Percentiles rank a stretch among this genome's conserved stretches.
phyloP scores from a whole-genome alignment of 2,797 vertebrate genomes.

The Sarcophilus harrisii region DNA sequence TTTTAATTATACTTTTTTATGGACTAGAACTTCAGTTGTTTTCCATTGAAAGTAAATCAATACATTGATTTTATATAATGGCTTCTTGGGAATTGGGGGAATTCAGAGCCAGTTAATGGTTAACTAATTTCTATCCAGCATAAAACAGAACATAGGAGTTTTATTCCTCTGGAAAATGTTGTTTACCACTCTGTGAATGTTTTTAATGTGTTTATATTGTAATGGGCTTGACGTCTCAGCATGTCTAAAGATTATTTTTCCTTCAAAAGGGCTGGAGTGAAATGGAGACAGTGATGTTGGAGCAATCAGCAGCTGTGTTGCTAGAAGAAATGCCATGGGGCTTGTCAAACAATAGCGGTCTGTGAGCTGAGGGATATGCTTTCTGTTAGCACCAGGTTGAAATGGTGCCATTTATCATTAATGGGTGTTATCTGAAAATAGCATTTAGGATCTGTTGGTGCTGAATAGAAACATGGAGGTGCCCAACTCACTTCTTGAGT shows the following conservation, averaged over 20 bases:
- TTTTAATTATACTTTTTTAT: background rate
- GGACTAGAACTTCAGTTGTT: background rate
- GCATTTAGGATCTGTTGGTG: slow-evolving; percentile 76
- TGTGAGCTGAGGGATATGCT: slow-evolving; percentile 50
- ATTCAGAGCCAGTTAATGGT: background rate
- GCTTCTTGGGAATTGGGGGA: background rate
- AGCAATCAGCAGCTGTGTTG: background rate
- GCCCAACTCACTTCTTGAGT: background rate
- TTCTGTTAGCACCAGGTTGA: slow-evolving; percentile 67
- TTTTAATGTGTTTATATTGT: slow-evolving; percentile 51
- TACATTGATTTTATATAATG: background rate
- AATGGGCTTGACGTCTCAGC: slow-evolving; percentile 36
- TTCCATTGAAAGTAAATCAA: background rate
- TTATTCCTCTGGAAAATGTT: background rate
- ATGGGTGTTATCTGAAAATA: slow-evolving; percentile 65
- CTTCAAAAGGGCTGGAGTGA: slow-evolving; percentile 49
- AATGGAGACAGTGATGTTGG: slow-evolving; percentile 19
- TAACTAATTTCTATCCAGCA: slow-evolving; percentile 43
- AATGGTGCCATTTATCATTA: slow-evolving; percentile 66
- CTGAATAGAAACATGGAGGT: slow-evolving; percentile 47
- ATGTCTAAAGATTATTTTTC: slow-evolving; percentile 40
- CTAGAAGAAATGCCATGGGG: slow-evolving; percentile 41
- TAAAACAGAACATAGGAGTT: slow-evolving; percentile 61
- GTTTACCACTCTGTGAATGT: background rate
- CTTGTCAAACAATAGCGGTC: slow-evolving; percentile 56